Evolutionary conservation across 1,140 invertebrate species (phyloP), one percentile per base, ranked within the genome.

Genomic region (Zaprionus taronus): DNA sequence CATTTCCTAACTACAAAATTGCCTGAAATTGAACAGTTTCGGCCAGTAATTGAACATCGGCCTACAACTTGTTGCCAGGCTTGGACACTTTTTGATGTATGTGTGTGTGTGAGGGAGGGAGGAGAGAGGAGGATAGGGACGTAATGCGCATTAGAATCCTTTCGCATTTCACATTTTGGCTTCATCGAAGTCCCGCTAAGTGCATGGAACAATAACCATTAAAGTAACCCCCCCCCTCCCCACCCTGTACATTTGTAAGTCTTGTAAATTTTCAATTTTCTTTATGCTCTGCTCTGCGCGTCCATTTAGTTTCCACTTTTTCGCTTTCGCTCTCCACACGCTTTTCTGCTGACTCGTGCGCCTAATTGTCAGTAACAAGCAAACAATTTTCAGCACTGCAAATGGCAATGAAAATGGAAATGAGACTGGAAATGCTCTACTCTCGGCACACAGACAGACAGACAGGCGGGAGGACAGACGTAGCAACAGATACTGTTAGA

Each of bases 291-390:
- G 47, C 57, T n/a, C n/a, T 14, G 2, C 24, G 15, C n/a, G 56
- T 53, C 34, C 69, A 78, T 78, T 85, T 63, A 75, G 55, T 85
- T 79, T 77, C 34, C 49, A 58, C 60, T 68, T 63, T 72, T 72
- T 49, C 41, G 20, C 47, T 38, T 69, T 28, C 36, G 38, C 56
- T 31, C 65, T 62, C 61, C 38, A 36, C 56, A 61, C 44, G 72
- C 77, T 81, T 80, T 83, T 89, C 68, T 84, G 84, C 84, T 89
- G 84, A 84, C 74, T 84, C 81, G 79, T 90, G 85, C 85, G 81
- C 81, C 85, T 89, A 89, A 89, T 89, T 89, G 84, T 81, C 89
- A 84, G 84, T 84, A 89, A 83, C 77, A 89, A 83, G 78, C 70
- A 80, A 79, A 90, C 85, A 81, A 80, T 83, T 84, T 89, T 75